A percentile compares a stretch with the other conserved stretches of the same genome.
phyloP scores from a whole-genome alignment of 2,797 vertebrate genomes.

The Coluber constrictor region DNA sequence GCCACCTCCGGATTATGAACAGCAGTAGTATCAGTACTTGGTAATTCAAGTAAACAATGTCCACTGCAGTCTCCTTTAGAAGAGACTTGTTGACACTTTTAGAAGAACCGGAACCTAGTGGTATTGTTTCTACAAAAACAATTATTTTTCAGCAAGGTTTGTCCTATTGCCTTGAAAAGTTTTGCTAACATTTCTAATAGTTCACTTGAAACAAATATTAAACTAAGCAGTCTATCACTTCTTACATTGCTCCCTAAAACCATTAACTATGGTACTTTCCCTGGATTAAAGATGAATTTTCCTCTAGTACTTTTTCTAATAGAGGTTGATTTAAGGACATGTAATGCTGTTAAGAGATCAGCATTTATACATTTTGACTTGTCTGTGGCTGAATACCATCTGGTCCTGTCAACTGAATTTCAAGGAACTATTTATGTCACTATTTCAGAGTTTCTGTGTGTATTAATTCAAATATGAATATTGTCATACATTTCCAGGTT shows the following conservation, averaged over 20 bases:
- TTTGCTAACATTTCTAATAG: background rate
- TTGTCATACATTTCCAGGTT: background rate
- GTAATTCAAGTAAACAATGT: background rate
- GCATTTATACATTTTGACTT: background rate
- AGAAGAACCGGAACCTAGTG: background rate
- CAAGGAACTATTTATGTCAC: background rate
- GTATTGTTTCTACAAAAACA: background rate
- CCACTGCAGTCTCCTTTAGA: background rate
- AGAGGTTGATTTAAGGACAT: background rate
- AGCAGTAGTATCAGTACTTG: background rate
- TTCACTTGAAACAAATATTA: background rate
- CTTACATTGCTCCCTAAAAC: background rate
- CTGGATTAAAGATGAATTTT: background rate
- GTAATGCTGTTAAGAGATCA: background rate
- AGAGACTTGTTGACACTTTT: background rate
- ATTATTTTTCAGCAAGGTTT: background rate
- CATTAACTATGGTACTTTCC: background rate
- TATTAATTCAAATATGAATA: background rate
- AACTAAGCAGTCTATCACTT: background rate
- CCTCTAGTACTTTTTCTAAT: background rate
- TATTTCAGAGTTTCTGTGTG: background rate
- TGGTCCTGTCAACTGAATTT: background rate
- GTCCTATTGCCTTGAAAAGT: background rate
- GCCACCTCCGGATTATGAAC: background rate
- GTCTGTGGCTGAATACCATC: background rate